Base-by-base conservation (phyloP, 2,113 vertebrate species). In the Monopterus albus region DNA sequence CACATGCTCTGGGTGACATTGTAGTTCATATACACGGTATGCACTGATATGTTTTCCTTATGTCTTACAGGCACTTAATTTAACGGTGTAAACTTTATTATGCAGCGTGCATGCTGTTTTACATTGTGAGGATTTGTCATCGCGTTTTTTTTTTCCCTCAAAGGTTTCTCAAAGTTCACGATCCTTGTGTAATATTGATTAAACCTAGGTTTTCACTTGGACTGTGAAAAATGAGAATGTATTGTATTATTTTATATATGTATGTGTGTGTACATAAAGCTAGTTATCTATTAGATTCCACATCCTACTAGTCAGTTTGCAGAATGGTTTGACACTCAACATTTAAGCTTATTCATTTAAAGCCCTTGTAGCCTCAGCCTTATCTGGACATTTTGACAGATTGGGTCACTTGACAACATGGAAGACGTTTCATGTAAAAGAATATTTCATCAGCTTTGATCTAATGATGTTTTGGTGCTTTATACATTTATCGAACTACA, bases 181-280 rank as follows among this genome's bases (percentile, higher is more conserved):
- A 69, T 67, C 64, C 56, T 72, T 72, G 60, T 10, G 6, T 53
- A 68, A 79, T 70, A 51, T 40, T 13, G 36, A 79, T 52, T 42
- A 73, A 60, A 56, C 45, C 59, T 45, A 64, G 58, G 45, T 82
- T 83, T 75, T 78, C 62, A 73, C 74, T 82, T 50, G 66, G 70
- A 91, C 85, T 92, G 91, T 91, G 89, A 90, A 88, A 63, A 83
- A 82, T 65, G 40, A 88, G 84, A 91, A 89, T 91, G 90, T 90
- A 87, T 83, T 76, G 47, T 83, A 71, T 83, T 79, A 66, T 85
- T 86, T 84, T 81, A 43, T 84, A 52, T 35, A 17, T 76, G 65
- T 86, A 46, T 69, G 72, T 83, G 39, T 74, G 59, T 87, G 81
- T 87, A 88, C 69, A 83, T 82, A 85, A 80, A 53, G 49, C 70